phyloP scores from a whole-genome alignment of 2,113 vertebrate genomes.

The Cavia porcellus region DNA sequence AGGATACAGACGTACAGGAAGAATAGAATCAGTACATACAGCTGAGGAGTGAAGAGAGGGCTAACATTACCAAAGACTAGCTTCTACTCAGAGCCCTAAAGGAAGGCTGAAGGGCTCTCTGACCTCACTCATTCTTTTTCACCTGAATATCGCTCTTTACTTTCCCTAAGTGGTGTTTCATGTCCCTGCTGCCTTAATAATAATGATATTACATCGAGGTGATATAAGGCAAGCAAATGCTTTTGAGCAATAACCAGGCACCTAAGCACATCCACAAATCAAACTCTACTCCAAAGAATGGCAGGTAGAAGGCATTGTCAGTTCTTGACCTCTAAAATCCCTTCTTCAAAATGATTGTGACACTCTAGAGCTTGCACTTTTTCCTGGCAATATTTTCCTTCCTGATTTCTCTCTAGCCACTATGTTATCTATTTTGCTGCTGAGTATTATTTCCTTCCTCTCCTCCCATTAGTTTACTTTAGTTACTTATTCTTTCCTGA shows the following conservation, averaged over 20 bases:
- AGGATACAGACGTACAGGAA: neutral
- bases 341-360: neutral
- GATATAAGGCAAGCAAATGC: neutral
- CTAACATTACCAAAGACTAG: neutral
- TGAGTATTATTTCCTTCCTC: slow-evolving; percentile 73
- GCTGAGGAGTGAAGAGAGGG: neutral
- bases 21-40: neutral
- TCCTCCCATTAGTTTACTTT: slow-evolving; percentile 75
- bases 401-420: slow-evolving; percentile 75
- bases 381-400: slow-evolving; percentile 60
- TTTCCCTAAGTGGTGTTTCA: neutral
- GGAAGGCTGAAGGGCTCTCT: neutral
- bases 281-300: neutral
- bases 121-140: neutral
- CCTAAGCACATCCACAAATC: neutral
- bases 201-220: neutral
- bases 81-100: neutral
- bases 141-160: neutral
- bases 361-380: slow-evolving; percentile 60
- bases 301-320: neutral
- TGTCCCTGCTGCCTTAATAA: neutral
- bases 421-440: slow-evolving; percentile 66
- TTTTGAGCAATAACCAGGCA: neutral
- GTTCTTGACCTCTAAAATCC: neutral
- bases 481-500: slow-evolving; percentile 77